Base-by-base conservation (phyloP, 2,888 invertebrate species). In the Glyphotaelius pellucidus region DNA sequence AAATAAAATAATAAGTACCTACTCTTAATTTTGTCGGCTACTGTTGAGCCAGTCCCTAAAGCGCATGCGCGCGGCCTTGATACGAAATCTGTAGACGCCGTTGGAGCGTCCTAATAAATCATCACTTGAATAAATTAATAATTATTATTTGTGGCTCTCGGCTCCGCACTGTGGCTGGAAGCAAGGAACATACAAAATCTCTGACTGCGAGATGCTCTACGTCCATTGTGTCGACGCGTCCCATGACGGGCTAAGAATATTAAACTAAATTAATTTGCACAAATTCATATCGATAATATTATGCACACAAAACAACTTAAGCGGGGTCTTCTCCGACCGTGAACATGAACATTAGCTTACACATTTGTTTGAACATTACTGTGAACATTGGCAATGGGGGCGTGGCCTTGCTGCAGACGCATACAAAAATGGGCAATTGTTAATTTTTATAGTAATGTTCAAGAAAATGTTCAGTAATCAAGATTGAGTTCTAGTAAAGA, bases 121-220 rank as follows among this genome's bases (percentile, higher is more conserved):
- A 89, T 89, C 89, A 42, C 89, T 80, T 80, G 89, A 80, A 89
- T 89, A 89, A 80, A 89, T 89, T 89, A 89, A 67, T 85, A 85
- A 79, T 67, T n/a, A 52, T 52, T 52, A 67, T 89, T 89, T 79
- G 67, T 88, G 88, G 30, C 79, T 52, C 88, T 38, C 32, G 88
- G 25, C 32, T 67, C 2, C 15, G 14, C 14, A 9, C n/a, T 25
- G 67, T 25, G 25, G 67, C 67, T 67, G 67, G 5, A n/a, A 67
- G 32, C 88, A 79, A 88, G 88, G n/a, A 35, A 79, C 88, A 35
- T 88, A 35, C 88, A 30, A 25, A 25, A 38, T 42, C 42, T 52
- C 52, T 52, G 52, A 1, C 52, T 52, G 42, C 11, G 25, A 38
- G 32, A 38, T 35, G 15, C 47, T 86, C 88, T 79, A 1, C 88